These are phyloP conservation scores for Arctocebus calabarensis DNA, from an alignment of 2,797 vertebrate genomes.

Conservation along the genomic window DNA sequence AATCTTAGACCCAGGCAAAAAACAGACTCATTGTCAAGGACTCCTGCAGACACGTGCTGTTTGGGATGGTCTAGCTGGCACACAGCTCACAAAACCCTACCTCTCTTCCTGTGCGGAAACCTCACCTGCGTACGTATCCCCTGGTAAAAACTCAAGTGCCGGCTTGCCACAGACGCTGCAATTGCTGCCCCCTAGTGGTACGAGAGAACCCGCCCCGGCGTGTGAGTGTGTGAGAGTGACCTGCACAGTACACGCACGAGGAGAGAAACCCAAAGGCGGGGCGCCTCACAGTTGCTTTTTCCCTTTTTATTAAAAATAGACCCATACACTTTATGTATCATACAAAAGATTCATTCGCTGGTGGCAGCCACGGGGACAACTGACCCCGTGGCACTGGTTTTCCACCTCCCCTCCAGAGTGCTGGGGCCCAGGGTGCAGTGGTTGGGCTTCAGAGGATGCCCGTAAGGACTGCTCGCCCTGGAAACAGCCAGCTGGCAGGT, in stretches of 20 bases:
- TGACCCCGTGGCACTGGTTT: slow-evolving; percentile 66
- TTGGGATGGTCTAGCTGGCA: not conserved
- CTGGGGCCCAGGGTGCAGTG: slow-evolving; percentile 52
- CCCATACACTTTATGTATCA: slow-evolving; percentile 84
- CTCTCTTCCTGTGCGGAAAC: not conserved
- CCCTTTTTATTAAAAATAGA: slow-evolving; percentile 86
- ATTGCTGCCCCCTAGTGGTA: slow-evolving; percentile 67
- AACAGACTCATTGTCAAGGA: not conserved
- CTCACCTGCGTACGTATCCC: not conserved
- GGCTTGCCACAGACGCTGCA: not conserved
- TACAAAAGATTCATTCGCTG: slow-evolving; percentile 86
- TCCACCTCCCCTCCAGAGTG: slow-evolving; percentile 55
- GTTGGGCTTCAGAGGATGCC: not conserved
- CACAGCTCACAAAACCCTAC: not conserved
- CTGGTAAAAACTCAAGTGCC: not conserved
- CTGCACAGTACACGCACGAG: not conserved
- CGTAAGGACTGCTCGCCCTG: not conserved
- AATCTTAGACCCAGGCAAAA: not conserved
- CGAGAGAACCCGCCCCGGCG: not conserved
- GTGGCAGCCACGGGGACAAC: slow-evolving; percentile 80
- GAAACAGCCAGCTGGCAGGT: not conserved
- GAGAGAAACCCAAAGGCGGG: slow-evolving; percentile 62
- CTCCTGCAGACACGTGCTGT: not conserved
- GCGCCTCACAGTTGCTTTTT: slow-evolving; percentile 63
- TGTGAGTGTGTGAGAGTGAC: not conserved